phyloP scores from a whole-genome alignment of 1,140 invertebrate genomes.

The silkworm (Bombyx mori) region ASM3026992v2 NC_085115.1:12044501-12045000 shows the following conservation, averaged over 20 bases:
- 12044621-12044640: too few relatives aligned
- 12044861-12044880: conserved; percentile 81
- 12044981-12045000: conserved; percentile 6
- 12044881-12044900: conserved; percentile 86
- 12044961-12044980: conserved; percentile 76
- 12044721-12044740: conserved; percentile 77
- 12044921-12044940: conserved; percentile 94
- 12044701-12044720: too few relatives aligned
- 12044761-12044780: conserved; percentile 86
- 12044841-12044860: conserved; percentile 77
- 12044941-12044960: conserved; percentile 86
- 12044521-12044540: too few relatives aligned
- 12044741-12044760: conserved; percentile 94
- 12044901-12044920: conserved; percentile 83
- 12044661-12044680: too few relatives aligned
- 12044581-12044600: too few relatives aligned
- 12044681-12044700: too few relatives aligned
- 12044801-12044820: conserved; percentile 92
- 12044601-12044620: too few relatives aligned
- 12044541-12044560: too few relatives aligned
- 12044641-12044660: too few relatives aligned
- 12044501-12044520: too few relatives aligned
- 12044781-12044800: conserved; percentile 84
- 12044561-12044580: too few relatives aligned
- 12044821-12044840: conserved; percentile 79